Base-by-base conservation (phyloP, 2,888 invertebrate species). In the Trileptium ribeirensis region DNA sequence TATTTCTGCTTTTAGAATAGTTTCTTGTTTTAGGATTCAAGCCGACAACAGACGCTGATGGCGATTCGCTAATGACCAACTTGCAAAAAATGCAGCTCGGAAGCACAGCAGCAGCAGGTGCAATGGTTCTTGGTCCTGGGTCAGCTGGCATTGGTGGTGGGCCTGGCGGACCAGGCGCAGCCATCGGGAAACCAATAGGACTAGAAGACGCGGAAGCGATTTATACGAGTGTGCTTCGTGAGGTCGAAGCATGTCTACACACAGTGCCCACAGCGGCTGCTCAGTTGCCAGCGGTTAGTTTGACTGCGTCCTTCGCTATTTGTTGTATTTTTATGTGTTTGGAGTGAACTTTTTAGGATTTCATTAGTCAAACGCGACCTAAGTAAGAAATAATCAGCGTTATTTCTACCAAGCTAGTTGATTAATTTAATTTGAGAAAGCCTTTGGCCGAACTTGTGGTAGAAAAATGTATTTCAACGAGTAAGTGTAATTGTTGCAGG, bases 21-120 rank as follows among this genome's bases (percentile, higher is more conserved):
- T n/a, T n/a, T n/a, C n/a, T n/a, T n/a, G n/a, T 98, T 85, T 97
- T 98, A 1, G 98, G 98, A 0, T 98, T 98, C 89, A 92, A 95
- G 87, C 94, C 95, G 0, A 91, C 94, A n/a, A 36, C 3, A 34
- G 34, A 74, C 3, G 29, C 81, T 36, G 67, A 40, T 3, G 82
- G 82, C 67, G 83, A 83, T 37, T 74, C 79, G 67, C 33, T 70
- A 15, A 34, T 74, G 33, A 24, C 36, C 8, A 34, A 8, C 24
- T 74, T 36, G 8, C 33, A 74, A 33, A 74, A 34, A 33, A 8
- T 34, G n/a, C 2, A n/a, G 51, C 24, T 24, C 24, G 51, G 51
- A 8, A 24, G 8, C 24, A 24, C 8, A 51, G 24, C 51, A 24
- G 8, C 51, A 15, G 51, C 51, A 15, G 51, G 51, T 15, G 8